phyloP scores from a whole-genome alignment of 2,797 vertebrate genomes.

The Siniperca undulata region DNA sequence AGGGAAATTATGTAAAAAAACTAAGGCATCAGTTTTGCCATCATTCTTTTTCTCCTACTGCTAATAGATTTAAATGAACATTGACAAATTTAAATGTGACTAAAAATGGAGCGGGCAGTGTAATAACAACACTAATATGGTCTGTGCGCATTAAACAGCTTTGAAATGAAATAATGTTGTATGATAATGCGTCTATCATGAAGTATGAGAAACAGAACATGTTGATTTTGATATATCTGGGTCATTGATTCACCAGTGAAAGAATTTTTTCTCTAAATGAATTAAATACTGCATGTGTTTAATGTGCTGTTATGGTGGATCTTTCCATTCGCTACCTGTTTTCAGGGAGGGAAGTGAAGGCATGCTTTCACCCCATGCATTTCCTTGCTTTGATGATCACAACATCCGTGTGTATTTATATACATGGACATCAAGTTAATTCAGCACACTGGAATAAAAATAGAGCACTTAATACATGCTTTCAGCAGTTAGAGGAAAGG shows the following conservation, averaged over 20 bases:
- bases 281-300: background rate
- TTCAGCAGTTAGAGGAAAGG: background rate
- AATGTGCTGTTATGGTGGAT: background rate
- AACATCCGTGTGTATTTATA: background rate
- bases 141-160: background rate
- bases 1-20: background rate
- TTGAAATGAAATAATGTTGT: background rate
- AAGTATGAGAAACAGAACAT: background rate
- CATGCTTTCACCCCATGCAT: background rate
- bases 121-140: background rate
- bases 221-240: background rate
- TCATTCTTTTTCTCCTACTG: background rate
- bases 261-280: background rate
- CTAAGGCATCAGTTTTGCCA: background rate
- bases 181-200: background rate
- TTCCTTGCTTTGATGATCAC: slow-evolving; percentile 6
- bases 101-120: background rate
- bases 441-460: background rate
- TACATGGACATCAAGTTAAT: background rate
- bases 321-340: background rate
- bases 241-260: background rate
- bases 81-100: background rate
- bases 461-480: background rate
- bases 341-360: background rate
- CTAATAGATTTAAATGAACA: background rate